Evolutionary conservation across 2,888 invertebrate species (phyloP).

Genomic region (Eristalis tenax): DNA sequence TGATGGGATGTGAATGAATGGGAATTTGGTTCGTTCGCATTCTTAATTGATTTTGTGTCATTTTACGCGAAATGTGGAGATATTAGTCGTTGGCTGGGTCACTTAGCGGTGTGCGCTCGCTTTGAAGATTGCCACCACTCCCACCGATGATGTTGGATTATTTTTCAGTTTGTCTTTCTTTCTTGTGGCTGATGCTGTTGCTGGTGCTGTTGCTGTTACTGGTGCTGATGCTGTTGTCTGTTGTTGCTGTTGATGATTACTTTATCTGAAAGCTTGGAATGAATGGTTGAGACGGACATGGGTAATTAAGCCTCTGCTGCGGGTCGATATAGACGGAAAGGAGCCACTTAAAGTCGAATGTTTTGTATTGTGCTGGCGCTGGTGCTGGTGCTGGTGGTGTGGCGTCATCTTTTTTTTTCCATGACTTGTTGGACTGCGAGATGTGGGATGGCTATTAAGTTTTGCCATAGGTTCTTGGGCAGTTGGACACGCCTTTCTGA

Average conservation of each 20-base stretch:
- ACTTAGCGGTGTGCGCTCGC: not conserved
- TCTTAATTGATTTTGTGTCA: not conserved
- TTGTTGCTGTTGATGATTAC: not conserved
- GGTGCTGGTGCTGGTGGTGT: not conserved
- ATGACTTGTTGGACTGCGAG: not conserved
- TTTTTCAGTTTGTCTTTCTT: not conserved
- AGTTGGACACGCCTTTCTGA: not conserved
- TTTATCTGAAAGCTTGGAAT: slow-evolving; percentile 1
- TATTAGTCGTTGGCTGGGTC: not conserved
- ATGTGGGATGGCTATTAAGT: slow-evolving; percentile 1
- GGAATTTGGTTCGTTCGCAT: not conserved
- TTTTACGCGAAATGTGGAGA: not conserved
- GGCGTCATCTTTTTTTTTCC: not conserved
- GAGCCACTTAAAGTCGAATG: slow-evolving; percentile 1
- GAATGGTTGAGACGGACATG: not conserved
- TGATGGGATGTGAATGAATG: not conserved
- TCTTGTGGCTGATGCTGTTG: not conserved
- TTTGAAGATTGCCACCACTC: not conserved
- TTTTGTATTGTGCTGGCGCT: not conserved
- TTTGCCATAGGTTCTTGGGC: not conserved
- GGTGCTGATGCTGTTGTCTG: not conserved
- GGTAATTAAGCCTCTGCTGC: not conserved
- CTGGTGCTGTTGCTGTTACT: not conserved
- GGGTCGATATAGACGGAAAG: slow-evolving; percentile 1
- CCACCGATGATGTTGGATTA: not conserved